These are phyloP conservation scores for Hyaena hyaena DNA, from an alignment of 2,113 vertebrate genomes.

Conservation along the genomic window DNA sequence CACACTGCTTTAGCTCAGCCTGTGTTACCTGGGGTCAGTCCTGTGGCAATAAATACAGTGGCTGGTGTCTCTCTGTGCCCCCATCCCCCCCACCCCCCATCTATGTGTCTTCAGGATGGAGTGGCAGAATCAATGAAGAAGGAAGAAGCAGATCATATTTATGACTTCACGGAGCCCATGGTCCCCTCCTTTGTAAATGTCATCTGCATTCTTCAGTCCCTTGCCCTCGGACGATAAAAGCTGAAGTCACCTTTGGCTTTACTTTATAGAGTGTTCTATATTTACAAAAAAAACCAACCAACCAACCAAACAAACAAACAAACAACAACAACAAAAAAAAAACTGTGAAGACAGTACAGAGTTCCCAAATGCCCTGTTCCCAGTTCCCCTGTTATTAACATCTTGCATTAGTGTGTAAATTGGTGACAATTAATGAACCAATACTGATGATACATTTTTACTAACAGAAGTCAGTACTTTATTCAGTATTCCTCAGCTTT, in stretches of 20 bases:
- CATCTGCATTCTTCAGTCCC: background rate
- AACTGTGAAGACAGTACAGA: background rate
- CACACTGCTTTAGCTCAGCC: background rate
- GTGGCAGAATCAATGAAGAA: rapidly evolving
- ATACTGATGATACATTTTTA: background rate
- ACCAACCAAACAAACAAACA: too few species aligned
- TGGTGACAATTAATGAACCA: background rate
- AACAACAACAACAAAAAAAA: background rate
- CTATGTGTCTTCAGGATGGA: background rate
- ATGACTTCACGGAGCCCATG: background rate
- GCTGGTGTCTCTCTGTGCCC: background rate
- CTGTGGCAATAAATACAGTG: too few species aligned
- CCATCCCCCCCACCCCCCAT: background rate
- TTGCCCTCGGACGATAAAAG: background rate
- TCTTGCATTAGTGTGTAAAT: background rate
- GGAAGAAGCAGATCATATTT: background rate
- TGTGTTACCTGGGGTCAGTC: background rate
- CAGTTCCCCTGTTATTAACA: background rate
- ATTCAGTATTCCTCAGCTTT: background rate
- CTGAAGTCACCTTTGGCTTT: background rate
- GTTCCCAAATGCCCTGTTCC: rapidly evolving
- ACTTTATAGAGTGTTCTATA: background rate
- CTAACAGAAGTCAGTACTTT: background rate
- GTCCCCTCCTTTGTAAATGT: background rate
- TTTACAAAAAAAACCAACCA: background rate